Evolutionary conservation across 1,140 invertebrate species (phyloP), one percentile per base, ranked within the genome.

Genomic region (Euura saliciscinereae): DNA sequence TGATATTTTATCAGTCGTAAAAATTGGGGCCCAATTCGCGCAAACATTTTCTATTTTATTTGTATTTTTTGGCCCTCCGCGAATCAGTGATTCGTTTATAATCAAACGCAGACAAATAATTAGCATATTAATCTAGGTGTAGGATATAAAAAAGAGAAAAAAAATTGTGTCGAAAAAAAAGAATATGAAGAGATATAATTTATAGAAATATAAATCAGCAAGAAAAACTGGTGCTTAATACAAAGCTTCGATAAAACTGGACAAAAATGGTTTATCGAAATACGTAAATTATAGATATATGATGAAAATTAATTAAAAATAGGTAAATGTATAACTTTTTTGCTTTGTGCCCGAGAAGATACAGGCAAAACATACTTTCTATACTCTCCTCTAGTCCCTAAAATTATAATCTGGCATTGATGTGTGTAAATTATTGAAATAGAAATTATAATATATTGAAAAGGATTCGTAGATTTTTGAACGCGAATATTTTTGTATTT

Each of bases 101-200:
- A 78, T 84, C 79, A 78, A 79, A 83, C 76, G 76, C 82, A 84
- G 84, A 85, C 84, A 85, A 85, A 85, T 85, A 85, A 85, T 84
- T 85, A 85, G 83, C 78, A 70, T 85, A 85, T 77, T 81, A 79
- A 83, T 80, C 79, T 82, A 82, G 80, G 65, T 70, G 72, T 44
- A 71, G 46, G 45, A 77, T 69, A 68, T 71, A 71, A 44, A 76
- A 71, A 11, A 74, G 74, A 76, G 76, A 72, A 74, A 75, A 70
- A 74, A 72, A 75, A 76, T 71, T 71, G 74, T 75, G 79, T 80
- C 69, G 75, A 77, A 76, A 73, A 77, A 65, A 45, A 10, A 68
- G 65, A 59, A 66, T 71, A 75, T 45, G n/a, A 64, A 77, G 72
- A 77, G 73, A 70, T 70, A 28, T 28, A 28, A 28, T 28, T 28